These are phyloP conservation scores for Apogon hyalosoma DNA, from an alignment of 2,797 vertebrate genomes.

Conservation along the genomic window DNA sequence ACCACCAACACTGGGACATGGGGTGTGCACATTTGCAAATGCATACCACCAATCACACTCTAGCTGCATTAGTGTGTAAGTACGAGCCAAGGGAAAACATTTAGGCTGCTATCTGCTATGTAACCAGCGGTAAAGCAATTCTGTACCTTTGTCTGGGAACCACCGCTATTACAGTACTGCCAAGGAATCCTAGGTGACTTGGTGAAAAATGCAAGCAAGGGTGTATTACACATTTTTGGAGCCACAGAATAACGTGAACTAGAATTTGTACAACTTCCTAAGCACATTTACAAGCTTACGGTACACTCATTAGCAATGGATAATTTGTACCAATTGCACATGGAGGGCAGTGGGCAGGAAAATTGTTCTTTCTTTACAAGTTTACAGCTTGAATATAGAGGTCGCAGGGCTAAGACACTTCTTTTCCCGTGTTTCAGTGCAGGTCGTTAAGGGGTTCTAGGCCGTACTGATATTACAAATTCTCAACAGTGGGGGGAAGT, in stretches of 20 bases:
- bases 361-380: conserved; percentile 22
- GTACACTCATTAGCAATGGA: conserved; percentile 44
- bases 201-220: conserved; percentile 4
- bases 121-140: conserved; percentile 42
- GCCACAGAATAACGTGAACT: conserved; percentile 37
- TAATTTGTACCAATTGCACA: conserved; percentile 63
- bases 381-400: conserved; percentile 3
- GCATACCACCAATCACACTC: conserved; percentile 59
- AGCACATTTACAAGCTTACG: conserved; percentile 52
- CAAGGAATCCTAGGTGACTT: neutral
- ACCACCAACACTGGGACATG: conserved; percentile 88
- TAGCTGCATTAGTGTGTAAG: conserved; percentile 28
- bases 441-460: no score
- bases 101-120: conserved; percentile 42
- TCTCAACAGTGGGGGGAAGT: no score
- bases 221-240: conserved; percentile 20
- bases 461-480: no score
- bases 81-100: conserved; percentile 25
- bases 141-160: conserved; percentile 39
- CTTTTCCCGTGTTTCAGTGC: neutral
- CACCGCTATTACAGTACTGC: conserved; percentile 1
- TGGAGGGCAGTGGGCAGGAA: conserved; percentile 38
- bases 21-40: conserved; percentile 65
- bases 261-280: conserved; percentile 37
- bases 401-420: no score